Percentiles rank a stretch among this genome's conserved stretches.
These are phyloP conservation scores for Cephus spinipes DNA, from an alignment of 2,888 invertebrate species.

Conservation along the genomic window DNA sequence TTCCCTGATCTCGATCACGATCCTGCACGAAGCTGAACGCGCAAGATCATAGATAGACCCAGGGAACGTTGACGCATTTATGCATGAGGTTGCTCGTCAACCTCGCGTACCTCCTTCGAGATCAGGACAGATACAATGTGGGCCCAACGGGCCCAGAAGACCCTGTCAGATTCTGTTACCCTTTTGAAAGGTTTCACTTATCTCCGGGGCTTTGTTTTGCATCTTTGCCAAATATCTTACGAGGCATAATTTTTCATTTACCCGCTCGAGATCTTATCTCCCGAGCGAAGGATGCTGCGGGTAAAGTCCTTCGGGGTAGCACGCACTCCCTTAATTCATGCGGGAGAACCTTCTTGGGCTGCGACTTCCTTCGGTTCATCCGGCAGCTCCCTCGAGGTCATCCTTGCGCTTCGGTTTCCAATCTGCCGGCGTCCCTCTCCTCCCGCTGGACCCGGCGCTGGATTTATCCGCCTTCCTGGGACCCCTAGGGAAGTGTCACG, in stretches of 20 bases:
- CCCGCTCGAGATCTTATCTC: constrained; percentile 44
- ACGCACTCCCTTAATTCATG: background rate
- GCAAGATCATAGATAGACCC: background rate
- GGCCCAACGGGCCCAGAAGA: constrained; percentile 6
- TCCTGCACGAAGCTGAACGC: background rate
- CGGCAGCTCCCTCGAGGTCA: background rate
- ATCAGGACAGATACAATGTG: constrained; percentile 38
- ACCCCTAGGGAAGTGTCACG: constrained; percentile 25
- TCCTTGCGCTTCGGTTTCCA: background rate
- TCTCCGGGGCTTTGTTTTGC: constrained; percentile 45
- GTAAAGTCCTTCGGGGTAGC: constrained; percentile 4
- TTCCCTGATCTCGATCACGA: background rate
- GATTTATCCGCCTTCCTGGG: background rate
- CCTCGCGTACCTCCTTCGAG: constrained; percentile 38
- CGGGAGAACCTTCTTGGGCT: background rate
- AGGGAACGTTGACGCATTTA: constrained; percentile 45
- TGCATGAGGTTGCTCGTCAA: constrained; percentile 41
- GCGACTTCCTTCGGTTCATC: background rate
- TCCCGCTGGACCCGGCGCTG: background rate
- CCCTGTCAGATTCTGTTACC: constrained; percentile 34
- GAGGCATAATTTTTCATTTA: constrained; percentile 53
- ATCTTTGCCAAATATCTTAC: constrained; percentile 47
- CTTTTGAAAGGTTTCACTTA: constrained; percentile 48
- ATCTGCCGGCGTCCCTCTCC: background rate
- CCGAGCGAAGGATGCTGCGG: constrained; percentile 15